phyloP scores from a whole-genome alignment of 2,113 vertebrate species.

The Acinonyx jubatus region DNA sequence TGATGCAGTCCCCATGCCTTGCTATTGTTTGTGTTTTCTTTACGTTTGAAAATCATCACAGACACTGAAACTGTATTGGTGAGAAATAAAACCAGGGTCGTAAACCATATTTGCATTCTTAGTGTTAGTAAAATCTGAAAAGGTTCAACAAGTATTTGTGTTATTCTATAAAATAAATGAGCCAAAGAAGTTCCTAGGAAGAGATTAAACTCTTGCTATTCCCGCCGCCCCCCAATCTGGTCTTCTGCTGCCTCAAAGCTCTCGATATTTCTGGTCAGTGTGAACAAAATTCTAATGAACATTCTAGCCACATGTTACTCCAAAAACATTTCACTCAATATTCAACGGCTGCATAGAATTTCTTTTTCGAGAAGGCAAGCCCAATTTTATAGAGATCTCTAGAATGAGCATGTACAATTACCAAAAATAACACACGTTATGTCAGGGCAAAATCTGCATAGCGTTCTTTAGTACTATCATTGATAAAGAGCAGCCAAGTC shows the following conservation, averaged over 20 bases:
- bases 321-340: neutral
- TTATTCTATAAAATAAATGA: slow-evolving; percentile 27
- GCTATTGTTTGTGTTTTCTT: neutral
- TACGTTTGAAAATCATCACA: neutral
- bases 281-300: slow-evolving; percentile 17
- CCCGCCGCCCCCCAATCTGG: neutral
- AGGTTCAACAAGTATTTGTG: slow-evolving; percentile 6
- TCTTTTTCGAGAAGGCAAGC: slow-evolving; percentile 7
- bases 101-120: neutral
- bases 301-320: neutral
- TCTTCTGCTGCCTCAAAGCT: neutral
- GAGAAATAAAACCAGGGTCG: neutral
- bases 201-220: slow-evolving; percentile 41
- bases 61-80: neutral
- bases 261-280: neutral
- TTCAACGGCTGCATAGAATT: neutral
- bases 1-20: neutral
- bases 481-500: slow-evolving; percentile 51
- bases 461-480: slow-evolving; percentile 60
- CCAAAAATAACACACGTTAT: slow-evolving; percentile 13
- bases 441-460: slow-evolving; percentile 72
- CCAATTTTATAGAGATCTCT: slow-evolving; percentile 16
- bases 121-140: neutral
- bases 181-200: slow-evolving; percentile 29
- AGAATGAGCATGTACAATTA: slow-evolving; percentile 48